Evolutionary conservation across 2,888 invertebrate genomes (phyloP).

Genomic region (Archips xylosteana): DNA sequence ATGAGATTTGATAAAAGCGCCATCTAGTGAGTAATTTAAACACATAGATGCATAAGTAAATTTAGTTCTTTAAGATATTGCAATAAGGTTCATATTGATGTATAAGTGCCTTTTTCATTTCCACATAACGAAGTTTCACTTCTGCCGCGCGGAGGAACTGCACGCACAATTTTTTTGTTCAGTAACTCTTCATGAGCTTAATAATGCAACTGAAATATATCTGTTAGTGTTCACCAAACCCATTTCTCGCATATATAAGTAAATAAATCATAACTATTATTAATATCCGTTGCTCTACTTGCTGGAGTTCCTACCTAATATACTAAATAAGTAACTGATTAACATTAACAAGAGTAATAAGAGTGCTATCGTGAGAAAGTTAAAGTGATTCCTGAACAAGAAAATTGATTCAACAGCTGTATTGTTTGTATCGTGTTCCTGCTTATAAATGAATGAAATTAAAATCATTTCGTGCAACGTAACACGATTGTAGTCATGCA

Average conservation of each 20-base stretch:
- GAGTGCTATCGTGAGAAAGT: not conserved
- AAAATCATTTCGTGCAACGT: not conserved
- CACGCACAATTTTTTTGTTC: no score
- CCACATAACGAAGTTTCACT: no score
- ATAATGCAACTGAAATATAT: no score
- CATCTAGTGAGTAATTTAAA: no score
- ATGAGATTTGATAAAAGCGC: no score
- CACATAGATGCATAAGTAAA: no score
- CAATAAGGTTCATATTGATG: no score
- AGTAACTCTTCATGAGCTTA: no score
- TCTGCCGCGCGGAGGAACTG: no score
- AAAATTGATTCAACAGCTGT: not conserved
- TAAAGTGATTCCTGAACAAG: not conserved
- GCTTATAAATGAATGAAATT: not conserved
- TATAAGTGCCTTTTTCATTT: no score
- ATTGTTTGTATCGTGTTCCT: not conserved
- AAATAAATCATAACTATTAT: not conserved
- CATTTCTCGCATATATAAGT: not conserved
- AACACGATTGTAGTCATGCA: not conserved
- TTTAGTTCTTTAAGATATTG: no score
- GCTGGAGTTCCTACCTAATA: not conserved
- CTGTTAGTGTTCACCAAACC: not conserved
- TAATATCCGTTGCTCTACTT: not conserved
- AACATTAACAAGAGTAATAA: not conserved
- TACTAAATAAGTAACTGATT: not conserved